Evolutionary conservation across 2,797 vertebrate genomes (phyloP).

Genomic region (Sebastes cheni): DNA sequence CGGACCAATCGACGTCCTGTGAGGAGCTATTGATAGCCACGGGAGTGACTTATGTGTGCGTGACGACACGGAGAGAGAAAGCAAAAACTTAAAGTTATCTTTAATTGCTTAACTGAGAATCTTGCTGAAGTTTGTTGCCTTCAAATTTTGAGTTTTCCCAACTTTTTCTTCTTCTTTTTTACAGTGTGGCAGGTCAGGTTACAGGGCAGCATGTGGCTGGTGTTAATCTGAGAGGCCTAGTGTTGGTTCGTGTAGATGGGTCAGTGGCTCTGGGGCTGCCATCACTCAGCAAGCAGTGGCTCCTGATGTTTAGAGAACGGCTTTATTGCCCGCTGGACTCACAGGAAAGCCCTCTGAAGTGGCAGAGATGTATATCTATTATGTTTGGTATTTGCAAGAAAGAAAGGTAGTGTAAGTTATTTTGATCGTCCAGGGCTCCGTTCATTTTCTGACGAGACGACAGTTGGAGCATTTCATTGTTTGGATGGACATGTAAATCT

Average conservation of each 20-base stretch:
- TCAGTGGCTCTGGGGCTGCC: slow-evolving; percentile 5
- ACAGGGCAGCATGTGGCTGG: slow-evolving; percentile 23
- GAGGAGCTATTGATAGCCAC: neutral
- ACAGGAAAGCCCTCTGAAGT: neutral
- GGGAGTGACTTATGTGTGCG: neutral
- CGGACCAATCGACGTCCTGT: neutral
- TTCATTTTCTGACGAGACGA: neutral
- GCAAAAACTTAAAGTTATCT: no score
- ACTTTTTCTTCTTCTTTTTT: no score
- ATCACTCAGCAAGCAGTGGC: slow-evolving; percentile 25
- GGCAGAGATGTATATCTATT: neutral
- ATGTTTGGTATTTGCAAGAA: neutral
- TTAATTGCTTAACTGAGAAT: no score
- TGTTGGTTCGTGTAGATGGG: neutral
- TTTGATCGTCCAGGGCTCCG: no score
- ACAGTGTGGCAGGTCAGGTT: neutral
- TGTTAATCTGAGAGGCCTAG: slow-evolving; percentile 42
- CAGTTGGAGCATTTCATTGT: neutral
- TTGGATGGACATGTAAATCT: neutral
- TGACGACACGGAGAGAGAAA: neutral
- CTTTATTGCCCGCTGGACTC: slow-evolving; percentile 9
- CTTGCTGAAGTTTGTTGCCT: no score
- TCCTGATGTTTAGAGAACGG: slow-evolving; percentile 14
- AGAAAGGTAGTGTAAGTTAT: neutral
- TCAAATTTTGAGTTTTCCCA: no score